Conservation (phyloP, 2,797 vertebrate genomes). For the Sphaeramia orbicularis region DNA sequence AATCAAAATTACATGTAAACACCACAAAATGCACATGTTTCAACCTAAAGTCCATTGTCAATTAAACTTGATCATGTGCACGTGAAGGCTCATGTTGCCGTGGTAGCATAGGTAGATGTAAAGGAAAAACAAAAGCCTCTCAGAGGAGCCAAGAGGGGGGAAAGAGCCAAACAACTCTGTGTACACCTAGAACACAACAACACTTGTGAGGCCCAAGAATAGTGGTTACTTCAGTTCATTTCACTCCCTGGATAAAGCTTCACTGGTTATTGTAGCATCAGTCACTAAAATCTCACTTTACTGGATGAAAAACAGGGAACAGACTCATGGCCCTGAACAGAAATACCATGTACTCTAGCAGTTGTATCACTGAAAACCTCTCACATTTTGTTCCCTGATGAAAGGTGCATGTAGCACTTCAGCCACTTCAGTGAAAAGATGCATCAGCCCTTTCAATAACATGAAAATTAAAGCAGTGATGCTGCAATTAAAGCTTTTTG, state of each 20-base stretch:
- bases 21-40: slow-evolving; percentile 5
- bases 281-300: slow-evolving; percentile 18
- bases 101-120: not conserved
- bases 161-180: slow-evolving; percentile 37
- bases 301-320: slow-evolving; percentile 30
- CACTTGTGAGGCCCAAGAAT: slow-evolving; percentile 9
- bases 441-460: not conserved
- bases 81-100: not conserved
- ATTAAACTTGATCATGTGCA: slow-evolving; percentile 16
- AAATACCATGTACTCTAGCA: slow-evolving; percentile 16
- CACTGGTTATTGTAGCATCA: slow-evolving; percentile 7
- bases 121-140: slow-evolving; percentile 44
- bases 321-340: slow-evolving; percentile 16
- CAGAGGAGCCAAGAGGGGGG: slow-evolving; percentile 22
- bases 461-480: slow-evolving; percentile 33
- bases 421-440: slow-evolving; percentile 19
- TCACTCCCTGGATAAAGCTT: slow-evolving; percentile 26
- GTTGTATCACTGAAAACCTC: slow-evolving; percentile 15
- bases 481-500: slow-evolving; percentile 24
- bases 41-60: slow-evolving; percentile 8
- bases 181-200: slow-evolving; percentile 22
- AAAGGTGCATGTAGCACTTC: slow-evolving; percentile 24
- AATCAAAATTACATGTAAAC: no score
- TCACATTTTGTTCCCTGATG: slow-evolving; percentile 16
- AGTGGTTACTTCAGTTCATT: slow-evolving; percentile 26